These are phyloP conservation scores for Cydia amplana DNA, from an alignment of 1,140 invertebrate species.

Conservation along the genomic window DNA sequence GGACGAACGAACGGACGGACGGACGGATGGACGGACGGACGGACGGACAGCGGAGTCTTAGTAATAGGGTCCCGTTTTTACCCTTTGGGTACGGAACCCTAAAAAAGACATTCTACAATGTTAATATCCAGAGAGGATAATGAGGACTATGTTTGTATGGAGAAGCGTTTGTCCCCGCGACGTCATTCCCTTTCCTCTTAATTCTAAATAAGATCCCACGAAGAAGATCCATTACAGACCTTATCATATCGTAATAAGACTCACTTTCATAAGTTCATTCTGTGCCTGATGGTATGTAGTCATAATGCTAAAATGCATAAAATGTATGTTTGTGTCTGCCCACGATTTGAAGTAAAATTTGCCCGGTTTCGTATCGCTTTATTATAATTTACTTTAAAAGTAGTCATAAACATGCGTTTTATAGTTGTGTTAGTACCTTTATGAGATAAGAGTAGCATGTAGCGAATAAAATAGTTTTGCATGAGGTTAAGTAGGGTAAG, in stretches of 20 bases:
- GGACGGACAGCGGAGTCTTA: too few species aligned
- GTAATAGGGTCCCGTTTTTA: too few species aligned
- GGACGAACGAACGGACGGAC: too few species aligned
- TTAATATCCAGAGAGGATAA: too few species aligned
- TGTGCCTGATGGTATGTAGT: background rate
- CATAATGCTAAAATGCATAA: background rate
- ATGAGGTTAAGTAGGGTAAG: background rate
- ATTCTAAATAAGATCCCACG: too few species aligned
- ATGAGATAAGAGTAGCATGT: background rate
- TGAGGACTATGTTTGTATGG: too few species aligned
- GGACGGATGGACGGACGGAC: too few species aligned
- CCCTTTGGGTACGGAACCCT: too few species aligned
- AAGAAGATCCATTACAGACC: too few species aligned
- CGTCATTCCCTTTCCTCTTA: too few species aligned
- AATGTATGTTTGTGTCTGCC: conserved; percentile 1
- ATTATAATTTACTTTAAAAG: conserved; percentile 21
- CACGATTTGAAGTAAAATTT: background rate
- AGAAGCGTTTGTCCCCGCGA: too few species aligned
- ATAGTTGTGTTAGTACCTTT: background rate
- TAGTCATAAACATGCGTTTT: background rate
- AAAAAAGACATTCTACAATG: too few species aligned
- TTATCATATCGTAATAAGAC: background rate
- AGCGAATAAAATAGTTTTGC: background rate
- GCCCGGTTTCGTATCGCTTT: conserved; percentile 3
- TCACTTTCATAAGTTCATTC: background rate